A percentile compares a stretch with the other conserved stretches of the same genome.
phyloP scores from a whole-genome alignment of 2,797 vertebrate species.

The Clangula hyemalis region DNA sequence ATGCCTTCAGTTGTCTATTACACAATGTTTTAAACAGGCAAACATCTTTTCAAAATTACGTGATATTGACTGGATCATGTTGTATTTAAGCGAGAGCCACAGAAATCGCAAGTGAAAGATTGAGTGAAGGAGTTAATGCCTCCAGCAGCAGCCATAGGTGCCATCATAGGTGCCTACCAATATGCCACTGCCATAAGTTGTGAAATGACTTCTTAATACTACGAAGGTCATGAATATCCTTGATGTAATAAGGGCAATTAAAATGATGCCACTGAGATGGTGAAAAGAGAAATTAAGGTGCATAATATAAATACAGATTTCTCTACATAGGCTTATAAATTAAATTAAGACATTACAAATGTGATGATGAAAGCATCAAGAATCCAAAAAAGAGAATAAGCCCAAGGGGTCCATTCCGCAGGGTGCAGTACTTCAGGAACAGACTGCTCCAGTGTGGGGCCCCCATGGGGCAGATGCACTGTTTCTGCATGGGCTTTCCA shows the following conservation, averaged over 20 bases:
- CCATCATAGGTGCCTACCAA: background rate
- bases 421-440: too few relatives aligned
- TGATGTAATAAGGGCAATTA: background rate
- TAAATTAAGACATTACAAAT: background rate
- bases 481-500: too few relatives aligned
- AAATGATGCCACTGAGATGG: accelerated
- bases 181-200: background rate
- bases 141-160: background rate
- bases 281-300: background rate
- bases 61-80: background rate
- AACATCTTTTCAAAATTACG: background rate
- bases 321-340: background rate
- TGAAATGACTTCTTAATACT: background rate
- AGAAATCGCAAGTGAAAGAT: accelerated
- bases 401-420: background rate
- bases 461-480: too few relatives aligned
- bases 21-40: background rate
- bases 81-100: background rate
- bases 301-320: background rate
- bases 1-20: background rate
- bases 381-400: background rate
- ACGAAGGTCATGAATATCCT: background rate
- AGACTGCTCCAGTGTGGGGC: too few relatives aligned
- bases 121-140: accelerated
- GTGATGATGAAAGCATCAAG: background rate